Evolutionary conservation across 2,888 invertebrate genomes (phyloP), one percentile per base, ranked within the genome.

Genomic region (Nomada goodeniana): DNA sequence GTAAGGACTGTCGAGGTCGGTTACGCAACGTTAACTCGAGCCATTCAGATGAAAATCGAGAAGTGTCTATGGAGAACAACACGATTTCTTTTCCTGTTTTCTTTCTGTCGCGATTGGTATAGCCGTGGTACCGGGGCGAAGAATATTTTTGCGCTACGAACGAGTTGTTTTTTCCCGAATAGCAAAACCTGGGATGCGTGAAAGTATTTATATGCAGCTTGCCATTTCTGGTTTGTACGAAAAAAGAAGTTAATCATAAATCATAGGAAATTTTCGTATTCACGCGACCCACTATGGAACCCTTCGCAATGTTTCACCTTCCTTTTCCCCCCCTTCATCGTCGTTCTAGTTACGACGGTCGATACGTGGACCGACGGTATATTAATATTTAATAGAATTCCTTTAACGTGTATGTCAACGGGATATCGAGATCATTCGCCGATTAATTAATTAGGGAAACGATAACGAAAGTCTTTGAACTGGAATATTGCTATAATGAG

Each of bases 1-100:
- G 29, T 50, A 67, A 71, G 73, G 69, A 70, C 52, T 55, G 73
- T 76, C 83, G 70, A 78, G 59, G 65, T 63, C 68, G 44, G 64
- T 89, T 88, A 76, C 74, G 71, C 60, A 85, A 86, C 26, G 9
- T 76, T 57, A n/a, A 29, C 47, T 61, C 36, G 55, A 61, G 69
- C 55, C 76, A 64, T 70, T 74, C 44, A 52, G 20, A 74, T 74
- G 52, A 47, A 52, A 65, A 50, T 42, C 18, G 64, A 20, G 47
- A 36, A 53, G 67, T 29, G 26, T 10, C 68, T 72, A 78, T 78
- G 55, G 52, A 42, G 15, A n/a, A 20, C 18, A n/a, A n/a, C 44
- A 55, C 11, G 29, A 44, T 26, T 72, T n/a, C 42, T 72, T 57
- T 42, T 42, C 18, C 4, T 20, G 11, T 2, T 9, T 13, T 23